Evolutionary conservation across 2,888 invertebrate genomes (phyloP), one percentile per base, ranked within the genome.

Genomic region (Craniophora ligustri): DNA sequence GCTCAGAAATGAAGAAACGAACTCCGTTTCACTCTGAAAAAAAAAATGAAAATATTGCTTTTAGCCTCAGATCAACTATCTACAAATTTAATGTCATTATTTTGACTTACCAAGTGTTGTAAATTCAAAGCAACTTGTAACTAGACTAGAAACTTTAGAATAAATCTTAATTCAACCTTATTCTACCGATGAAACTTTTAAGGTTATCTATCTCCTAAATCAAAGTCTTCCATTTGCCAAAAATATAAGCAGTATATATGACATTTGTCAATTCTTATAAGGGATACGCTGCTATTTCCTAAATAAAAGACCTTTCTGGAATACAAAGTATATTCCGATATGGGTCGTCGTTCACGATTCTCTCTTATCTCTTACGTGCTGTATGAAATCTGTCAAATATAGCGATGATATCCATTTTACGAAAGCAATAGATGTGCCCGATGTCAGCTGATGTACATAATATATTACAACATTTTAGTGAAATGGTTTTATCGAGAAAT

Each of bases 221-320:
- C 40, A 30, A n/a, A 11, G 28, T n/a, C 2, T 41, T 49, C 28
- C 31, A 57, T 69, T 60, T 54, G 23, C 45, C 39, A 48, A 31
- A 60, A 65, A 64, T 54, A 55, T 55, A 51, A 53, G 23, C 40
- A 28, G 40, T 56, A 49, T 57, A 54, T 75, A 73, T 76, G 74
- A 76, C 68, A 76, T 75, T 74, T 76, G 67, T 73, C 77, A 73
- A 75, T 75, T 61, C 66, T 41, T 64, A 40, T 71, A 60, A 67
- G 55, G 50, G 62, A 76, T 75, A 51, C 55, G 60, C 54, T 49
- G 45, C 65, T 63, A 62, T 78, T 74, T 68, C 56, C 34, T 21
- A 51, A 64, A 74, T 70, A 68, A 70, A 73, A 68, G 53, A 69
- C 64, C 58, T 64, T 58, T 66, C 34, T 35, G 11, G 13, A 38